A percentile compares a stretch with the other conserved stretches of the same genome.
Conservation (phyloP, 1,140 invertebrate species). For the Macrobrachium rosenbergii region DNA sequence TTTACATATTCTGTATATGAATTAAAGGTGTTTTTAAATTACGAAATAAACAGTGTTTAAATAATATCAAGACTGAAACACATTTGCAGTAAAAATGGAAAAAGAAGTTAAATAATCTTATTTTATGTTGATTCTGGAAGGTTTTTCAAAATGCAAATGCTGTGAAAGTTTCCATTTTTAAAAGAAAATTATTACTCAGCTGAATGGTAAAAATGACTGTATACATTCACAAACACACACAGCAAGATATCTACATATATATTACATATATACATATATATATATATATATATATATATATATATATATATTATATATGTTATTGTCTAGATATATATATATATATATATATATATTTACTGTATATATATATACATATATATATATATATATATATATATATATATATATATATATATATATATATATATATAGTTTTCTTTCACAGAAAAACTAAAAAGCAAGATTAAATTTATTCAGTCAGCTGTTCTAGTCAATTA, state of each 20-base stretch:
- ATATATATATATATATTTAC: not conserved
- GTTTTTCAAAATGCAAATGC: not conserved
- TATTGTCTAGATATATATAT: slow-evolving; percentile 6
- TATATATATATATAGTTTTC: not conserved
- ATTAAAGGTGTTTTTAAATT: too few species aligned
- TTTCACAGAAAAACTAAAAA: too few species aligned
- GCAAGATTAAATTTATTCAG: too few species aligned
- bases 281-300: not conserved
- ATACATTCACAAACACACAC: not conserved
- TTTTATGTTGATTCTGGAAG: not conserved
- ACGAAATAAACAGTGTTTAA: too few species aligned
- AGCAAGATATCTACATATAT: not conserved
- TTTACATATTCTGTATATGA: too few species aligned
- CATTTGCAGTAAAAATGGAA: too few species aligned
- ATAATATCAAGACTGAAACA: too few species aligned
- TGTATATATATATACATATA: not conserved
- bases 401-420: not conserved
- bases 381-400: not conserved
- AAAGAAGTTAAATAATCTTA: too few species aligned
- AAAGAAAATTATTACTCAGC: too few species aligned
- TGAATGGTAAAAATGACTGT: not conserved
- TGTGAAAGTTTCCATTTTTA: not conserved
- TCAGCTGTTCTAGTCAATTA: too few species aligned
- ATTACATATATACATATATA: not conserved
- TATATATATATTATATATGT: not conserved